Percentiles rank a stretch among this genome's conserved stretches.
phyloP scores from a whole-genome alignment of 2,888 invertebrate genomes.

The Dromius quadrimaculatus region DNA sequence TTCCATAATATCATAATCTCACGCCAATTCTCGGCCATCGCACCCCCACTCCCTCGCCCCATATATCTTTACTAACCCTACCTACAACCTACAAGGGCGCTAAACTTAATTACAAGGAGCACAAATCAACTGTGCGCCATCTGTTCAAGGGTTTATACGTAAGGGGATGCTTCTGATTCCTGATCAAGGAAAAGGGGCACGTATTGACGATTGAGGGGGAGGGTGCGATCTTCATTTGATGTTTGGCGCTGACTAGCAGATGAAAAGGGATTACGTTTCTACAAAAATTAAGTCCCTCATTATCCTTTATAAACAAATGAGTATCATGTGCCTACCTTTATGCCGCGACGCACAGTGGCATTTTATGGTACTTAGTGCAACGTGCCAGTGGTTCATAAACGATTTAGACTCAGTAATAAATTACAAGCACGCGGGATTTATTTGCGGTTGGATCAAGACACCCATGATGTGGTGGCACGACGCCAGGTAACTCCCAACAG shows the following conservation, averaged over 20 bases:
- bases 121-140: slow-evolving; percentile 38
- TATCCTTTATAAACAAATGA: no score
- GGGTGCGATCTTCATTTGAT: background rate
- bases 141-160: slow-evolving; percentile 3
- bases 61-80: slow-evolving; percentile 25
- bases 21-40: background rate
- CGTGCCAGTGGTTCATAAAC: slow-evolving; percentile 51
- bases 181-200: background rate
- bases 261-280: no score
- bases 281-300: no score
- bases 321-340: no score
- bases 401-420: slow-evolving; percentile 45
- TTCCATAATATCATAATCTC: background rate
- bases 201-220: slow-evolving; percentile 1
- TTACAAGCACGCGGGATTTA: slow-evolving; percentile 39
- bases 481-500: no score
- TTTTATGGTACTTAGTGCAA: slow-evolving; percentile 44
- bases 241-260: background rate
- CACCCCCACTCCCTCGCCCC: background rate
- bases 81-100: slow-evolving; percentile 29
- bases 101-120: slow-evolving; percentile 34
- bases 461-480: no score
- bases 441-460: slow-evolving; percentile 25
- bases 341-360: slow-evolving; percentile 25
- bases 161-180: background rate